phyloP scores from a whole-genome alignment of 2,113 vertebrate species.

The Phasianus colchicus region DNA sequence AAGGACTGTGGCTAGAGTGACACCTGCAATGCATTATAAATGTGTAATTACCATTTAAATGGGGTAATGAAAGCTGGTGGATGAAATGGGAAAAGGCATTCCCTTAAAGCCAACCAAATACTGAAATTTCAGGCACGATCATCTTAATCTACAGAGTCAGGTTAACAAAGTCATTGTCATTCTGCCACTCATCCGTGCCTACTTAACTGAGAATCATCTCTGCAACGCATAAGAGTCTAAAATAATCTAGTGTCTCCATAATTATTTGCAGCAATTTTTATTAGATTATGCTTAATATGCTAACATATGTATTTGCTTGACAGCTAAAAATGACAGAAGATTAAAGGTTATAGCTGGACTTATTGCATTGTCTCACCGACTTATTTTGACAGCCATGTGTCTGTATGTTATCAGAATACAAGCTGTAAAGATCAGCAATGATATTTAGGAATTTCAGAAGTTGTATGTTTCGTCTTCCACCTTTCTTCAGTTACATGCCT shows the following conservation, averaged over 20 bases:
- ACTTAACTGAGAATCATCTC: conserved; percentile 41
- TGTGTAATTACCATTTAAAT: conserved; percentile 83
- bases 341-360: not conserved
- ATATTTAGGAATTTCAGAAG: not conserved
- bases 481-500: not conserved
- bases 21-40: conserved; percentile 77
- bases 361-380: not conserved
- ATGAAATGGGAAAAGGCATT: conserved; percentile 68
- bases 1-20: conserved; percentile 63
- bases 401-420: not conserved
- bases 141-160: conserved; percentile 56
- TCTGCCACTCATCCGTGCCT: conserved; percentile 56
- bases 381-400: conserved; percentile 9
- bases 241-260: conserved; percentile 23
- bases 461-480: not conserved
- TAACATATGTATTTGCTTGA: conserved; percentile 29
- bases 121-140: conserved; percentile 67
- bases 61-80: conserved; percentile 63
- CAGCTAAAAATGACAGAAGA: conserved; percentile 11
- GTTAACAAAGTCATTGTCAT: conserved; percentile 73
- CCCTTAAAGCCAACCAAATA: conserved; percentile 57
- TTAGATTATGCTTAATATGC: conserved; percentile 27
- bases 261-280: conserved; percentile 51
- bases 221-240: not conserved
- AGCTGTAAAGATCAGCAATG: not conserved